Evolutionary conservation across 1,140 invertebrate genomes (phyloP), one percentile per base, ranked within the genome.

Genomic region (Penaeus japonicus): DNA sequence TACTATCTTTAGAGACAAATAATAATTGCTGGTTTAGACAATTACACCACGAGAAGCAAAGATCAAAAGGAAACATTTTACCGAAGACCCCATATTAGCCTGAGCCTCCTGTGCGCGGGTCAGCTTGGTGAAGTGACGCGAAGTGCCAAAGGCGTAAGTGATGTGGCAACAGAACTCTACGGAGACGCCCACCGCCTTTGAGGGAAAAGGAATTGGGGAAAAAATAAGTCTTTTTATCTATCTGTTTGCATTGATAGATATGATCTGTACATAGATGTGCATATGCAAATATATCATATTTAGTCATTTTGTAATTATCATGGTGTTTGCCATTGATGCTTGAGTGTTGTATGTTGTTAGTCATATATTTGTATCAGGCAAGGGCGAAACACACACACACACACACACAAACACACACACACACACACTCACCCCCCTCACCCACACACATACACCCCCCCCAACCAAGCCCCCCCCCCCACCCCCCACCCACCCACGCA

Each of bases 101-200:
- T 99, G 93, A 4, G 97, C 95, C 80, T 97, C 95, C 20, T 93
- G 93, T 0, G 96, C 95, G 91, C 95, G 94, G 75, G 95, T 94
- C 20, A 95, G 91, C 32, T 94, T 93, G 0, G 94, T 95, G 22
- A 91, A 92, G 92, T 95, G 91, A 7, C 91, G 91, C 57, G 95
- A 96, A 24, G 95, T 93, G 27, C 95, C 94, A 92, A 96, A 98
- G 0, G 96, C 94, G 90, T 97, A 95, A 0, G 83, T 87, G 20
- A 89, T 59, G 91, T 99, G 98, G 75, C 96, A 96, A 91, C 97
- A 98, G 92, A 99, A 99, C 93, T 99, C 98, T 0, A 99, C 98
- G 0, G 96, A 96, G 87, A 99, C 98, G 91, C 98, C 98, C 84
- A 97, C 95, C 89, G 96, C 94, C 94, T 97, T 92, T 32, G 22